Evolutionary conservation across 2,888 invertebrate genomes (phyloP).

Genomic region (Chalcis sispes): DNA sequence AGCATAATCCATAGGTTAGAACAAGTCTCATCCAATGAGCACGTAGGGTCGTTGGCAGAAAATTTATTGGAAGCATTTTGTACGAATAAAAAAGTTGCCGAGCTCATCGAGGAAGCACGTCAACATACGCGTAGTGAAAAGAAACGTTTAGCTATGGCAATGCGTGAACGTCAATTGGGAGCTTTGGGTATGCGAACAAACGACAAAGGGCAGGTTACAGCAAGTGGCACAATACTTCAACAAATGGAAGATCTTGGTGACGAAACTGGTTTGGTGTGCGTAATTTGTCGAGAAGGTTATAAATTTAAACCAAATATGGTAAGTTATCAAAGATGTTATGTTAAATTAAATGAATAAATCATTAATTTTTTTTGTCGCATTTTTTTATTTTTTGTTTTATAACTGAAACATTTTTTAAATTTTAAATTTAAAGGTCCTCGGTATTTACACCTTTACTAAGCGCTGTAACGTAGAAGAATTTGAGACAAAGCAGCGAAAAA

Average conservation of each 20-base stretch:
- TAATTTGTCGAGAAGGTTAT: conserved; percentile 98
- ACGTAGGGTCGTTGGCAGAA: conserved; percentile 97
- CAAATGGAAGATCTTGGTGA: conserved; percentile 97
- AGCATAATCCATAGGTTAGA: conserved; percentile 97
- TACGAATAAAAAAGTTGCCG: conserved; percentile 87
- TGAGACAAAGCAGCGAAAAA: conserved; percentile 92
- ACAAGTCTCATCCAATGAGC: conserved; percentile 97
- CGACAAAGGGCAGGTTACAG: conserved; percentile 97
- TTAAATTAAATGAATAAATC: background rate
- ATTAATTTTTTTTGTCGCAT: background rate
- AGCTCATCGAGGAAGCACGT: conserved; percentile 93
- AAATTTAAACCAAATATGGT: conserved; percentile 94
- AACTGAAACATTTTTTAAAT: conserved; percentile 1
- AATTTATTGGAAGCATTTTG: conserved; percentile 92
- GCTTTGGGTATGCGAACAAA: conserved; percentile 97
- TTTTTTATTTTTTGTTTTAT: background rate
- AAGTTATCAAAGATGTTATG: conserved; percentile 24
- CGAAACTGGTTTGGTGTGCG: conserved; percentile 96
- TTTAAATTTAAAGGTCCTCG: conserved; percentile 82
- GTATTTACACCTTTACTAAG: conserved; percentile 98
- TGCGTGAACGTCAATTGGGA: conserved; percentile 95
- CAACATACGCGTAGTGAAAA: conserved; percentile 97
- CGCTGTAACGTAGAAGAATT: conserved; percentile 95
- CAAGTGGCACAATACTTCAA: conserved; percentile 91
- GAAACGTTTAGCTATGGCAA: conserved; percentile 98